Evolutionary conservation across 2,113 vertebrate genomes (phyloP), one percentile per base, ranked within the genome.

Genomic region (Butorides virescens): DNA sequence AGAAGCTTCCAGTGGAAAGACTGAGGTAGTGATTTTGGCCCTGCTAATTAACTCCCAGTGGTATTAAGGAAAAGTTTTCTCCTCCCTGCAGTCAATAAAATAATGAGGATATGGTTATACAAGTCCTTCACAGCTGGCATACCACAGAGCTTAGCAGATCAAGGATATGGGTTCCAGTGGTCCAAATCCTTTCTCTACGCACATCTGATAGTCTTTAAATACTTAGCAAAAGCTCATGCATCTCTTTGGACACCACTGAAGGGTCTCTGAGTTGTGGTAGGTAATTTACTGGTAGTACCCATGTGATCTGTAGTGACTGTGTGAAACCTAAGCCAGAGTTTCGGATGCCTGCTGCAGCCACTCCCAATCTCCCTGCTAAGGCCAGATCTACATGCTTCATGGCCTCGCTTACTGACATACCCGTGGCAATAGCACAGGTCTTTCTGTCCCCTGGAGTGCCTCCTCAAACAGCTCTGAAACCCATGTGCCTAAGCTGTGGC

Each of bases 101-200:
- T 73, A 42, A 83, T 37, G 53, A 90, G 29, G 34, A 74, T 80
- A 49, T 86, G 58, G 82, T 80, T 83, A 67, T 88, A 79, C 34
- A 83, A 62, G 85, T 76, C 46, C 46, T 95, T 90, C 81, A 46
- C 67, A 90, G 78, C 67, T 92, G 88, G 37, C 67, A 62, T 70
- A 55, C 72, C 59, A 83, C 5, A 6, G 72, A 88, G 67, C 10
- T 86, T 71, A 92, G 75, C 37, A 83, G 75, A 71, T 88, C 59
- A 93, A 88, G 92, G 39, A 73, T 37, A 37, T 73, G 19, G 3
- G 4, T 90, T 85, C 82, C 92, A 90, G 53, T 47, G 50, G 37
- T 56, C 53, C 67, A 82, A 66, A 87, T 61, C 53, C 50, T 50
- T 86, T 77, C 78, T 83, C 63, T 49, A 14, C 2, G 23, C 37